Percentiles rank a stretch among this genome's conserved stretches.
These are phyloP conservation scores for Orcinus orca DNA, from an alignment of 2,113 vertebrate species.

Conservation along the genomic window DNA sequence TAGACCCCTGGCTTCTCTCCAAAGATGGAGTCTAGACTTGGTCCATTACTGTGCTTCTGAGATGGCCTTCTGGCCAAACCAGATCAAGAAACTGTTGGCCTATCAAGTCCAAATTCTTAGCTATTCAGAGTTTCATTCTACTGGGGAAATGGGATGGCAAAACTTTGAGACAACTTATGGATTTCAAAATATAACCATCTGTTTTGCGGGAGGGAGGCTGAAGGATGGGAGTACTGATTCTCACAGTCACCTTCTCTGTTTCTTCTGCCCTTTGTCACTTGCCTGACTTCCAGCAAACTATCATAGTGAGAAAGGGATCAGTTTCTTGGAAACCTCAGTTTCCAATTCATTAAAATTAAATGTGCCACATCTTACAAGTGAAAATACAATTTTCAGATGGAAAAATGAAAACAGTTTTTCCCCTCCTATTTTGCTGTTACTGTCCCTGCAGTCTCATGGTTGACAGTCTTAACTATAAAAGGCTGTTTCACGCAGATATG, in stretches of 20 bases:
- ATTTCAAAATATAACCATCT: constrained; percentile 18
- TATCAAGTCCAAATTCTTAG: constrained; percentile 66
- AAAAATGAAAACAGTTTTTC: constrained; percentile 51
- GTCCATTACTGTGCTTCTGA: constrained; percentile 71
- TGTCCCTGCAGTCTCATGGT: constrained; percentile 25
- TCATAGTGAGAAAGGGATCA: neutral
- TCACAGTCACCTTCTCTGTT: neutral
- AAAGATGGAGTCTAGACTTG: constrained; percentile 73
- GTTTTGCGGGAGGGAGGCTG: neutral
- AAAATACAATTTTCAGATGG: constrained; percentile 55
- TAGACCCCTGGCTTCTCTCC: constrained; percentile 69
- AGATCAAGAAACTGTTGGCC: constrained; percentile 67
- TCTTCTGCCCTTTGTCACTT: constrained; percentile 19
- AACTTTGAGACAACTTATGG: neutral
- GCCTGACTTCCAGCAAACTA: constrained; percentile 17
- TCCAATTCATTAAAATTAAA: constrained; percentile 50
- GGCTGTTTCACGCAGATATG: neutral
- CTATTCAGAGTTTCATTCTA: constrained; percentile 69
- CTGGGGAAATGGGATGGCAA: constrained; percentile 55
- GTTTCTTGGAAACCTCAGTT: neutral
- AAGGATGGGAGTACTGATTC: neutral
- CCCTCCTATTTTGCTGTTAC: constrained; percentile 25
- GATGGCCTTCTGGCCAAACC: constrained; percentile 74
- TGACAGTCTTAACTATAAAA: constrained; percentile 55
- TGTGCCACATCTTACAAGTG: constrained; percentile 5